phyloP scores from a whole-genome alignment of 2,888 invertebrate genomes.

The Scaptodrosophila latifasciaeformis region DNA sequence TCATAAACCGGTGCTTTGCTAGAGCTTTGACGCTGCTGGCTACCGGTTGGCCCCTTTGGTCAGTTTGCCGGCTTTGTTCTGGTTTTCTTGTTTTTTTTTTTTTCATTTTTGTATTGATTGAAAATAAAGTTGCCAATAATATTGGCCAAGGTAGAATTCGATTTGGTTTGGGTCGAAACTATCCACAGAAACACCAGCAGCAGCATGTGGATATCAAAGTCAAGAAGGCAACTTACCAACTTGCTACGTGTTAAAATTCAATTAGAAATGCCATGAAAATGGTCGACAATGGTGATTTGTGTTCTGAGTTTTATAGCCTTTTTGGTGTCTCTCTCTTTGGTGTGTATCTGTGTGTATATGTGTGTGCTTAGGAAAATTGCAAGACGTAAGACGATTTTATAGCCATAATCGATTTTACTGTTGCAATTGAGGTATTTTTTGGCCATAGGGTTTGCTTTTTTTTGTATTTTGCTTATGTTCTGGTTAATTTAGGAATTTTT shows the following conservation, averaged over 20 bases:
- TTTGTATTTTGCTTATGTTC: too few relatives aligned
- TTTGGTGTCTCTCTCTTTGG: background rate
- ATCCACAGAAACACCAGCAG: background rate
- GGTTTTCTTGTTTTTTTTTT: background rate
- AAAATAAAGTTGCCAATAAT: slow-evolving; percentile 2
- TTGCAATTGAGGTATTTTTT: too few relatives aligned
- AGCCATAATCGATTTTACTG: too few relatives aligned
- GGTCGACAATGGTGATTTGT: background rate
- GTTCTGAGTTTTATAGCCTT: background rate
- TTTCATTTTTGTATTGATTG: background rate
- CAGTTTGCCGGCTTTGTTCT: slow-evolving; percentile 15
- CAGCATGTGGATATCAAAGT: too few relatives aligned
- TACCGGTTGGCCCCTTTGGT: slow-evolving; percentile 1
- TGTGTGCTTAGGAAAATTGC: too few relatives aligned
- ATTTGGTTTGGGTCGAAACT: background rate
- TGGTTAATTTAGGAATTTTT: too few relatives aligned
- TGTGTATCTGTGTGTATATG: too few relatives aligned
- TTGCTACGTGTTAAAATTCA: slow-evolving; percentile 37
- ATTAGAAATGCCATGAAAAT: slow-evolving; percentile 32
- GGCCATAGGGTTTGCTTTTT: too few relatives aligned
- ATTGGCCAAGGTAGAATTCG: background rate
- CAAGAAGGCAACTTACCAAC: background rate
- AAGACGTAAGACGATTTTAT: too few relatives aligned
- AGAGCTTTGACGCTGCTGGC: background rate
- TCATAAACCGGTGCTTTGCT: slow-evolving; percentile 13